Evolutionary conservation across 2,888 invertebrate species (phyloP), one percentile per base, ranked within the genome.

Genomic region (Trissolcus japonicus): DNA sequence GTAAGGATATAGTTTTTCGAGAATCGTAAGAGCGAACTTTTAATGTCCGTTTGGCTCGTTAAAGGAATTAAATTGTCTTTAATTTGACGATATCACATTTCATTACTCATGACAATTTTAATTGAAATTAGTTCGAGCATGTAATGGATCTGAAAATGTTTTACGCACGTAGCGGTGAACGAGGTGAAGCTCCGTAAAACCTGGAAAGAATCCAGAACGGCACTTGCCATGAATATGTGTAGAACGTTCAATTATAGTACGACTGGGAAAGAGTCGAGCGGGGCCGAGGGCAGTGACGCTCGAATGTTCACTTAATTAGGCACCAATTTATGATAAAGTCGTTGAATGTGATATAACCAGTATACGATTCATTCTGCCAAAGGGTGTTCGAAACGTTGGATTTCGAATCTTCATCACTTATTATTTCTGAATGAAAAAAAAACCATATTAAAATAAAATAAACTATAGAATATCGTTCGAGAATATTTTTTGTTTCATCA

Each of bases 171-270:
- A 55, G 14, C 51, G n/a, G 55, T 74, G 67, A 74, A 74, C 62
- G 74, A 75, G 63, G 67, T 51, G 69, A 60, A 54, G 76, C 61
- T 62, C 57, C 75, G 75, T 63, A 62, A 72, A 65, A 67, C 62
- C 74, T 80, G 80, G 79, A 81, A 81, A 66, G 79, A 80, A 80
- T 82, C 80, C 81, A 81, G 79, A 80, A 76, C 65, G 62, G 54
- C 65, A 61, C 55, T 40, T 69, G 63, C 62, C 68, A 63, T 68
- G 75, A 68, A 68, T 75, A 75, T 68, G 75, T 75, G 75, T 60
- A 68, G 62, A 69, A 68, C 63, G 68, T 75, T 75, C 68, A 68
- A 75, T 75, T 75, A 75, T 75, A 75, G 75, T 75, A 41, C 65
- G 75, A 68, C 68, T 75, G 41, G 63, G 63, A 68, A 75, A 68